These are phyloP conservation scores for Heterohyrax brucei DNA, from an alignment of 2,797 vertebrate species.

Conservation along the genomic window DNA sequence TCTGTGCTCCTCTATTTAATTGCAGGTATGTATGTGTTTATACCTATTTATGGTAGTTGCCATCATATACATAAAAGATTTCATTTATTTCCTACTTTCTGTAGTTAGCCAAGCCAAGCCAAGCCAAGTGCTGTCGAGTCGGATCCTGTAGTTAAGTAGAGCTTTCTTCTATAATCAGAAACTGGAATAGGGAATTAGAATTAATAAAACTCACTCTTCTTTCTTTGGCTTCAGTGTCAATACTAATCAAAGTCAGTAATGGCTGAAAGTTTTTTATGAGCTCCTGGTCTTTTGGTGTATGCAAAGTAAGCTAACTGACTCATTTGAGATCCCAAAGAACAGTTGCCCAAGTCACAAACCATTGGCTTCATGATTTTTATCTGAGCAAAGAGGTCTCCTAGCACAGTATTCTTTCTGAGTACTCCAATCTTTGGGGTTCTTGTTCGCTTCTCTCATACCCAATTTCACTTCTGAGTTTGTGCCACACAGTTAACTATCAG, in stretches of 20 bases:
- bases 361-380: slow-evolving; percentile 74
- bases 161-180: not conserved
- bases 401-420: slow-evolving; percentile 9
- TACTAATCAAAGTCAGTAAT: slow-evolving; percentile 73
- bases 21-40: slow-evolving; percentile 73
- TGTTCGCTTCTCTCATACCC: not conserved
- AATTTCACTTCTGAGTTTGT: not conserved
- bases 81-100: not conserved
- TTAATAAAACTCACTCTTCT: not conserved
- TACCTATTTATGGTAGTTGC: not conserved
- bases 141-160: not conserved
- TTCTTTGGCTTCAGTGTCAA: slow-evolving; percentile 27
- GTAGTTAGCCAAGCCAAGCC: not conserved
- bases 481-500: not conserved
- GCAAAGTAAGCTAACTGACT: slow-evolving; percentile 64
- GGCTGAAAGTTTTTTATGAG: slow-evolving; percentile 59
- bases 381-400: slow-evolving; percentile 59
- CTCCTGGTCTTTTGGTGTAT: slow-evolving; percentile 23
- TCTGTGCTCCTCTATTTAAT: slow-evolving; percentile 85
- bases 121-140: too few species aligned
- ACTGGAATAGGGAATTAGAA: not conserved
- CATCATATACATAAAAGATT: not conserved
- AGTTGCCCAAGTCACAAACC: slow-evolving; percentile 74
- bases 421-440: not conserved
- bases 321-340: slow-evolving; percentile 68